phyloP scores from a whole-genome alignment of 2,888 invertebrate species.

The Lycia hirtaria region DNA sequence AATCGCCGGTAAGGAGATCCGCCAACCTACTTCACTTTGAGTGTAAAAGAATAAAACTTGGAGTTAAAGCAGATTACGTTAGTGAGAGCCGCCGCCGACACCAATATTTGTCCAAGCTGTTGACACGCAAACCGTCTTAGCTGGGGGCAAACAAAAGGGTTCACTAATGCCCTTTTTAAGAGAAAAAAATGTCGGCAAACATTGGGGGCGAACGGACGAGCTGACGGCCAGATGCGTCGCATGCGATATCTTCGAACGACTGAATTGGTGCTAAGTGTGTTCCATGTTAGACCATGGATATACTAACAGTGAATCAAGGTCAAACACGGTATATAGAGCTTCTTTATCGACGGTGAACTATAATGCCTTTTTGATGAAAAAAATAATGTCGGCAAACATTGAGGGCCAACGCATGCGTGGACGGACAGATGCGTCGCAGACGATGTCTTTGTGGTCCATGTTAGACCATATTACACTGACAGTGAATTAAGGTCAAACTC shows the following conservation, averaged over 20 bases:
- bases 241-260: neutral
- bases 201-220: conserved; percentile 53
- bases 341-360: too few species aligned
- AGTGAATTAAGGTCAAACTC: too few species aligned
- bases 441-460: too few species aligned
- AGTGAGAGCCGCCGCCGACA: conserved; percentile 75
- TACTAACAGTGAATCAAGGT: too few species aligned
- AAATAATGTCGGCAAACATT: too few species aligned
- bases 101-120: conserved; percentile 77
- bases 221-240: conserved; percentile 23
- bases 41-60: conserved; percentile 62
- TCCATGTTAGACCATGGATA: too few species aligned
- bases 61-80: conserved; percentile 69
- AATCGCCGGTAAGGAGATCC: conserved; percentile 48
- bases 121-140: conserved; percentile 84
- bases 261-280: too few species aligned
- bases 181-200: conserved; percentile 80
- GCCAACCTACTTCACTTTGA: conserved; percentile 52
- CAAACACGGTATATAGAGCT: too few species aligned
- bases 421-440: too few species aligned
- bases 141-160: conserved; percentile 80
- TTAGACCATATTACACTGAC: too few species aligned
- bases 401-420: too few species aligned
- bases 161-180: conserved; percentile 84
- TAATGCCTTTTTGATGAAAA: too few species aligned